Percentiles rank a stretch among this genome's conserved stretches.
Conservation (phyloP, 1,140 invertebrate species). For the Trachelipus rathkii region DNA sequence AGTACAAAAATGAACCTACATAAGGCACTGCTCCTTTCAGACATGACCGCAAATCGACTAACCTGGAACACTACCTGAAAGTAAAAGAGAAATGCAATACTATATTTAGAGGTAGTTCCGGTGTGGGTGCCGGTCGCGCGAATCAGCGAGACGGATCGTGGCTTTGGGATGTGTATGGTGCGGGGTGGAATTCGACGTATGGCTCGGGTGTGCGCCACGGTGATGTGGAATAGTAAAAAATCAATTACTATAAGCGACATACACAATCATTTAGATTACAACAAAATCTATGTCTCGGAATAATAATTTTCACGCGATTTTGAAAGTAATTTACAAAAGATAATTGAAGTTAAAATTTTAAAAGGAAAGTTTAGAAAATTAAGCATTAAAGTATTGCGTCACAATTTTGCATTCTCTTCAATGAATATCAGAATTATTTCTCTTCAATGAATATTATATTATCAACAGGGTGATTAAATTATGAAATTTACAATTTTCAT, state of each 20-base stretch:
- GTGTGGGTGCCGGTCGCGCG: background rate
- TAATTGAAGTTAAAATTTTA: no score
- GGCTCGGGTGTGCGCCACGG: no score
- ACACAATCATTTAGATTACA: background rate
- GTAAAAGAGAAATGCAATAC: background rate
- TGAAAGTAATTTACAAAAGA: no score
- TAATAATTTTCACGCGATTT: no score
- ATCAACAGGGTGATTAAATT: background rate
- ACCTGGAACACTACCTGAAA: constrained; percentile 58
- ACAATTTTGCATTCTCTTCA: no score
- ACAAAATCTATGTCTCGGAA: no score
- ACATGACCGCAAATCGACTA: constrained; percentile 51
- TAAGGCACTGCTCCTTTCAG: constrained; percentile 86
- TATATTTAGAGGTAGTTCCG: background rate
- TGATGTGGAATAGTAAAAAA: background rate
- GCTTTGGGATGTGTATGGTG: background rate
- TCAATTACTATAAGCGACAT: background rate
- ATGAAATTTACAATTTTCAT: background rate
- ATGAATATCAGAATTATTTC: background rate
- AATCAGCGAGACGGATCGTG: background rate
- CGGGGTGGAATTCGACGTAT: no score
- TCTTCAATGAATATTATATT: background rate
- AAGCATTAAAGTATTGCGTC: no score
- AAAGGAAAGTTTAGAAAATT: no score
- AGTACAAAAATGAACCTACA: constrained; percentile 76